Evolutionary conservation across 1,140 invertebrate species (phyloP).

Genomic region (Helicoverpa armigera): DNA sequence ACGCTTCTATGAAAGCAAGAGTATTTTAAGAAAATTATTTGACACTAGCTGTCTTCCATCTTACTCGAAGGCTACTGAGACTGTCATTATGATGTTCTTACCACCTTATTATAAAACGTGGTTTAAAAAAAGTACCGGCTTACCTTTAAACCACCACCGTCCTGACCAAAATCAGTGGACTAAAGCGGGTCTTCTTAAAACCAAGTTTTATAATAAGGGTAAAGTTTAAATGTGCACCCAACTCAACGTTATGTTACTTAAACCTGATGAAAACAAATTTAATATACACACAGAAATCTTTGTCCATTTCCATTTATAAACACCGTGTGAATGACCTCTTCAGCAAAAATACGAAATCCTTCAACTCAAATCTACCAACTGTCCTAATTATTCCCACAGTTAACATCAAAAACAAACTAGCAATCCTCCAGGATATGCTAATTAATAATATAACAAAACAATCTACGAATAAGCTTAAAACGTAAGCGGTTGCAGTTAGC

Average conservation of each 20-base stretch:
- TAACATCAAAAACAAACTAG: conserved; percentile 47
- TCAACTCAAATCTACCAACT: neutral
- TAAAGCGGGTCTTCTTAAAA: no score
- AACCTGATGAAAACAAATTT: no score
- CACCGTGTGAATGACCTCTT: neutral
- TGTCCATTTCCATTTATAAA: neutral
- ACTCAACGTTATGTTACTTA: no score
- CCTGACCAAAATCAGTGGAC: no score
- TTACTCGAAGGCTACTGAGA: neutral
- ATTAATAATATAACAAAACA: conserved; percentile 74
- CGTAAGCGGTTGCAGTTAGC: conserved; percentile 70
- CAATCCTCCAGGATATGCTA: conserved; percentile 51
- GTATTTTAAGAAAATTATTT: neutral
- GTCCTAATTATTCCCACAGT: conserved; percentile 39
- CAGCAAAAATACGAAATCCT: neutral
- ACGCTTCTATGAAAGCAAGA: no score
- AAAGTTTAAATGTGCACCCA: no score
- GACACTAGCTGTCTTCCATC: neutral
- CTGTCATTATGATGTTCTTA: no score
- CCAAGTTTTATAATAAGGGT: no score
- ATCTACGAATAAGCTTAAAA: conserved; percentile 71
- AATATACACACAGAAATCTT: no score
- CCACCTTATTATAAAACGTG: no score
- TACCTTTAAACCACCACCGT: no score
- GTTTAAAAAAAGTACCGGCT: no score